phyloP scores from a whole-genome alignment of 1,140 invertebrate species.

The Drosophila teissieri region DNA sequence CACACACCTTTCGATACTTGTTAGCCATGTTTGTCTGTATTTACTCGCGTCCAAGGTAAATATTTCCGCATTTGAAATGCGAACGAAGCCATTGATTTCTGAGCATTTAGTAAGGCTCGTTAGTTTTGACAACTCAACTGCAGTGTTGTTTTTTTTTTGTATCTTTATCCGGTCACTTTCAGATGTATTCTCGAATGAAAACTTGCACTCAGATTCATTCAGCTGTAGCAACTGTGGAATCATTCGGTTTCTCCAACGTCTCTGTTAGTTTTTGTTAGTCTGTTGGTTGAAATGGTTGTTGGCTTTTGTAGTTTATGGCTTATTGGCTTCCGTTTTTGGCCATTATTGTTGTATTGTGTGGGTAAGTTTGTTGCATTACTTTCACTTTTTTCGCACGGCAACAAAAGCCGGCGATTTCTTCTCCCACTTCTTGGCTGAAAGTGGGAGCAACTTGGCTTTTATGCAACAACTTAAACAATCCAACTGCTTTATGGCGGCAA shows the following conservation, averaged over 20 bases:
- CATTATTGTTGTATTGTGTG: constrained; percentile 41
- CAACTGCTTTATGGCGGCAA: constrained; percentile 67
- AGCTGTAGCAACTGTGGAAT: constrained; percentile 76
- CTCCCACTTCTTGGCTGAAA: constrained; percentile 46
- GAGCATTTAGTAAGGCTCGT: constrained; percentile 36
- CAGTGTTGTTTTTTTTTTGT: neutral
- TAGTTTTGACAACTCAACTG: constrained; percentile 32
- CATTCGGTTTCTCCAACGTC: constrained; percentile 48
- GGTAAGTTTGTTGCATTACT: constrained; percentile 63
- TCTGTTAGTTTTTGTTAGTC: constrained; percentile 31
- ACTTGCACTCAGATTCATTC: constrained; percentile 69
- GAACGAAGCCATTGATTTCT: constrained; percentile 30
- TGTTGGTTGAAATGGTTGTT: constrained; percentile 17
- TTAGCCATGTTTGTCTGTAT: constrained; percentile 18
- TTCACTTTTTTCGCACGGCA: constrained; percentile 71
- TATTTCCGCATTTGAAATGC: constrained; percentile 53
- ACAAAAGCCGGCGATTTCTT: constrained; percentile 72
- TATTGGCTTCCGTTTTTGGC: constrained; percentile 74
- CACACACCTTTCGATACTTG: constrained; percentile 6
- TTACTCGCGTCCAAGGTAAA: constrained; percentile 27
- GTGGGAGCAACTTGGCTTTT: constrained; percentile 56
- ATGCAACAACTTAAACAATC: constrained; percentile 79
- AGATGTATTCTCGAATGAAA: constrained; percentile 3
- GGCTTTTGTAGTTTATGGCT: constrained; percentile 52
- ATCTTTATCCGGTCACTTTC: constrained; percentile 1